These are phyloP conservation scores for Macrotis lagotis DNA, from an alignment of 2,113 vertebrate genomes.

Conservation along the genomic window DNA sequence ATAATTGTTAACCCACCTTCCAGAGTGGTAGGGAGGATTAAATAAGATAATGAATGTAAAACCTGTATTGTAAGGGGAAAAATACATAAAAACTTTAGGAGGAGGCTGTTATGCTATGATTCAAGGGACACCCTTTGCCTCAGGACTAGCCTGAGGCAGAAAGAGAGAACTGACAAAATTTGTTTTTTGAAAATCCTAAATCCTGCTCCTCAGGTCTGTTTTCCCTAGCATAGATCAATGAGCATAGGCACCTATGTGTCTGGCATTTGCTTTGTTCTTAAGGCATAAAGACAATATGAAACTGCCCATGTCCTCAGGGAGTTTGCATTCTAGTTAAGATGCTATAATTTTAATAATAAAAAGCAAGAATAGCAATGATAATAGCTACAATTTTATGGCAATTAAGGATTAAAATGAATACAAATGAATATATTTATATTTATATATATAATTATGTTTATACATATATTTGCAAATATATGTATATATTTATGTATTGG, in stretches of 20 bases:
- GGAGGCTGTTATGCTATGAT: background rate
- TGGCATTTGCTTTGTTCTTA: background rate
- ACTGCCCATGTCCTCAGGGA: background rate
- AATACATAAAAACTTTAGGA: background rate
- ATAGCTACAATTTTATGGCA: background rate
- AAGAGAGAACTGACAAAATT: background rate
- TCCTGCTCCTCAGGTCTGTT: background rate
- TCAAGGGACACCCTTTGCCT: background rate
- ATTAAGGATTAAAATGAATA: background rate
- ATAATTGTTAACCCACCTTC: background rate
- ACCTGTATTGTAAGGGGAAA: background rate
- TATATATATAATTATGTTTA: no score
- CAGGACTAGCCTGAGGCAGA: background rate
- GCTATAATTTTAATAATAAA: background rate
- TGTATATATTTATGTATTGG: no score
- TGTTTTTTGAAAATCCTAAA: background rate
- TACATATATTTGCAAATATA: no score
- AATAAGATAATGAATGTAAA: background rate
- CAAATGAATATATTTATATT: no score
- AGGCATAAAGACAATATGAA: background rate
- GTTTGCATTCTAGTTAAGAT: background rate
- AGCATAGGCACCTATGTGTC: background rate
- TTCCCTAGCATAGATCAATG: background rate
- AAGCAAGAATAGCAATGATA: background rate
- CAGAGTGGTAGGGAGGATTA: background rate